Evolutionary conservation across 2,113 vertebrate species (phyloP).

Genomic region (Erythrolamprus reginae): DNA sequence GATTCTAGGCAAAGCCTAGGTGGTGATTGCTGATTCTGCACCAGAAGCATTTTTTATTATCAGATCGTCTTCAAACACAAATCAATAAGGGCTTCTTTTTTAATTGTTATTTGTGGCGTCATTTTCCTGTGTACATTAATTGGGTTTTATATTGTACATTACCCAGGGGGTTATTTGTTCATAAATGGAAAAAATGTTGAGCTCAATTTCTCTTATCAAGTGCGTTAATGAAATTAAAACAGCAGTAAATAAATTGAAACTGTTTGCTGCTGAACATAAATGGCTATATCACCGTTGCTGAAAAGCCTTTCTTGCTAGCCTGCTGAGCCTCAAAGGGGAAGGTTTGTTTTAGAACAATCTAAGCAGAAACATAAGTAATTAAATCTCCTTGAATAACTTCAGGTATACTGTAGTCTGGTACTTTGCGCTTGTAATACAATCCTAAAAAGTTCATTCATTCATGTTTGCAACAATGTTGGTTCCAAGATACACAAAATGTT

Average conservation of each 20-base stretch:
- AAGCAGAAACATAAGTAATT: constrained; percentile 46
- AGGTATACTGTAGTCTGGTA: constrained; percentile 35
- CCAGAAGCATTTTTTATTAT: constrained; percentile 24
- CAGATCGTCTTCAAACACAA: constrained; percentile 4
- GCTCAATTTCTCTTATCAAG: constrained; percentile 28
- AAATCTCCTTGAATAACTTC: constrained; percentile 41
- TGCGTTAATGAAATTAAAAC: constrained; percentile 57
- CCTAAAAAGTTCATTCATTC: constrained; percentile 45
- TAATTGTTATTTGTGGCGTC: constrained; percentile 41
- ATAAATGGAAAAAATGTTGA: constrained; percentile 44
- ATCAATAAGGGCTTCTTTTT: constrained; percentile 28
- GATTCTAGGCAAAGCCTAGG: not conserved
- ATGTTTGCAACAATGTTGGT: constrained; percentile 30
- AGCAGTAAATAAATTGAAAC: constrained; percentile 53
- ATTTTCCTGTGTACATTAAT: constrained; percentile 44
- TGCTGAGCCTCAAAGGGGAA: constrained; percentile 12
- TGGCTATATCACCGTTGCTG: constrained; percentile 23
- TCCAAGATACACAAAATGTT: constrained; percentile 30
- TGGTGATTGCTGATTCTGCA: constrained; percentile 25
- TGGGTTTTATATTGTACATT: constrained; percentile 38
- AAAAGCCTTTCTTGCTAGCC: constrained; percentile 16
- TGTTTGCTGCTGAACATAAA: constrained; percentile 39
- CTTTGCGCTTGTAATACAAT: constrained; percentile 27
- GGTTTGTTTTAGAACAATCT: constrained; percentile 21
- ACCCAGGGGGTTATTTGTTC: constrained; percentile 36